Base-by-base conservation (phyloP, 2,888 invertebrate genomes). In the Drosophila hamatofila region DNA sequence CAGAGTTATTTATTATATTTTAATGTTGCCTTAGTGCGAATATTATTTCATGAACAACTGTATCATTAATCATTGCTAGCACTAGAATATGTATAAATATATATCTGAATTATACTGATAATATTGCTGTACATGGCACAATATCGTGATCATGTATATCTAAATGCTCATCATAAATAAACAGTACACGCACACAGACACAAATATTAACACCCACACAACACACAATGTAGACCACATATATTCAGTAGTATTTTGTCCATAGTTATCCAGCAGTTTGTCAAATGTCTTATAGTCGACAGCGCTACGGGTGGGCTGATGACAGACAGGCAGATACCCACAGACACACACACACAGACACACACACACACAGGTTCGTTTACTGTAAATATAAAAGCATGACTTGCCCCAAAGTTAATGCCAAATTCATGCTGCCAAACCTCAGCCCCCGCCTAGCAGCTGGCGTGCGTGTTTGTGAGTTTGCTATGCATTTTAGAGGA, bases 341-440 rank as follows among this genome's bases (percentile, higher is more conserved):
- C 44, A 44, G 14, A 25, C n/a, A 25, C 21, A 33, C 18, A 35
- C 51, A 62, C 46, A 44, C 46, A 57, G 48, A 60, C 51, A 44
- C 63, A 52, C 41, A 55, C 44, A 58, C 23, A 30, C 21, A 51
- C 46, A 21, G 30, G 23, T 44, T 51, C 56, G 64, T 62, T 61
- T 48, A 64, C 56, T 75, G 67, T 64, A 68, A 74, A 81, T 73
- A 74, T 72, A 30, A 74, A 69, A 78, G 66, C 85, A 81, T 77
- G 72, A 71, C 70, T 75, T 48, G 72, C 74, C 81, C 70, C 64
- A 85, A 81, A 88, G 72, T 75, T 77, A 81, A 85, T 88, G 77
- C 73, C 83, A 77, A 79, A 84, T 72, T 75, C 80, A 83, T 74
- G 80, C 81, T 68, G 41, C 61, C 49, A 60, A 44, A 8, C 25